A percentile compares a stretch with the other conserved stretches of the same genome.
Conservation (phyloP, 1,140 invertebrate genomes). For the Drosophila orena region DNA sequence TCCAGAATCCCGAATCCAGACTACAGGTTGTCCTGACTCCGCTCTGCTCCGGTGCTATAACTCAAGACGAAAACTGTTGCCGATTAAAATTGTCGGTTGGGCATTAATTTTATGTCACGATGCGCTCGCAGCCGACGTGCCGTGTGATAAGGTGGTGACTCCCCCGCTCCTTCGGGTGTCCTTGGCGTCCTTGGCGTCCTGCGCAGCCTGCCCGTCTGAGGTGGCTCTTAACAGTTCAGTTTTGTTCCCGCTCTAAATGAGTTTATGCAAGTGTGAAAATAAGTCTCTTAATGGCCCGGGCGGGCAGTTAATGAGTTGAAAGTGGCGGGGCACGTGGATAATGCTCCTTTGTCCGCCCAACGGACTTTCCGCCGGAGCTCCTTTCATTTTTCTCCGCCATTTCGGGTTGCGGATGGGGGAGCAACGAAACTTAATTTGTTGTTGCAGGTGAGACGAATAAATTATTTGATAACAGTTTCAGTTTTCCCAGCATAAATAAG, state of each 20-base stretch:
- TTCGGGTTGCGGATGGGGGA: background rate
- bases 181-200: background rate
- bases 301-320: conserved; percentile 78
- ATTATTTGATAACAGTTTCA: conserved; percentile 81
- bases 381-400: conserved; percentile 18
- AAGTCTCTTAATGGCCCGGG: conserved; percentile 79
- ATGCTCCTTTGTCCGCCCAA: conserved; percentile 51
- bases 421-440: conserved; percentile 80
- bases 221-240: conserved; percentile 51
- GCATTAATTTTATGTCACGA: conserved; percentile 84
- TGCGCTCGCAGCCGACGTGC: conserved; percentile 73
- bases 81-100: conserved; percentile 84
- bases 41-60: conserved; percentile 60
- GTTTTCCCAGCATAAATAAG: conserved; percentile 69
- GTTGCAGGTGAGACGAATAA: conserved; percentile 81
- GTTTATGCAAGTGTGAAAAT: conserved; percentile 84
- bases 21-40: conserved; percentile 31
- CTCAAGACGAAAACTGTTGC: conserved; percentile 82
- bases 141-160: conserved; percentile 76
- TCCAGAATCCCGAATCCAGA: background rate
- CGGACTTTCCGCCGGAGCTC: conserved; percentile 1
- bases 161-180: conserved; percentile 23
- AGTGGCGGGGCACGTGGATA: conserved; percentile 78
- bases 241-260: conserved; percentile 74
- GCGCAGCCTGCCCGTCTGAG: conserved; percentile 7